phyloP scores from a whole-genome alignment of 2,113 vertebrate genomes.

The Oxygymnocypris stewartii region DNA sequence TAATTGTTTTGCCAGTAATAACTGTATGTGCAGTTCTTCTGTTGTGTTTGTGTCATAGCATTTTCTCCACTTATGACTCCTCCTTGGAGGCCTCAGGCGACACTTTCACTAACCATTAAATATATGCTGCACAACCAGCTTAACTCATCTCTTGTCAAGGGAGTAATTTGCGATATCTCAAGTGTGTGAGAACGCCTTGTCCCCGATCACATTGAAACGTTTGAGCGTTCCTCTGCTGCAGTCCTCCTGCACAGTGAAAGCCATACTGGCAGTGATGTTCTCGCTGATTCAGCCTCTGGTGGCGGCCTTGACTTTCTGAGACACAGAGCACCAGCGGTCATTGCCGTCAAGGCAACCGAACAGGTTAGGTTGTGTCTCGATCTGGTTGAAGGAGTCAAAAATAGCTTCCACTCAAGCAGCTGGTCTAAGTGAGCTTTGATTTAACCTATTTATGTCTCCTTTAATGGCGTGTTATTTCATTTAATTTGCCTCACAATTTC shows the following conservation, averaged over 20 bases:
- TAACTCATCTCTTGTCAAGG: neutral
- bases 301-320: slow-evolving; percentile 52
- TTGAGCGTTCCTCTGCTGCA: slow-evolving; percentile 29
- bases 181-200: neutral
- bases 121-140: neutral
- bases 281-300: slow-evolving; percentile 57
- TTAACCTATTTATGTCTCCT: slow-evolving; percentile 43
- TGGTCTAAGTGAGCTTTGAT: slow-evolving; percentile 24
- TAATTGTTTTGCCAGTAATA: neutral
- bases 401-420: slow-evolving; percentile 37
- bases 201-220: slow-evolving; percentile 10
- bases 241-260: slow-evolving; percentile 37
- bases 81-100: neutral
- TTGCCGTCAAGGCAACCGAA: slow-evolving; percentile 37
- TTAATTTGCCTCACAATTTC: slow-evolving; percentile 55
- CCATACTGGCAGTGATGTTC: slow-evolving; percentile 22
- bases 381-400: slow-evolving; percentile 32
- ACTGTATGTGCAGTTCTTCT: neutral
- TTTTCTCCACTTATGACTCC: neutral
- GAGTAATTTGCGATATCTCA: neutral
- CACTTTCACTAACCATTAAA: neutral
- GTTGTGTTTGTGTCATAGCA: neutral
- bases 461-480: slow-evolving; percentile 53
- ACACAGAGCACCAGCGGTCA: slow-evolving; percentile 43
- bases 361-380: slow-evolving; percentile 39